Conservation (phyloP, 2,888 invertebrate genomes). For the Opisthograptis luteolata region DNA sequence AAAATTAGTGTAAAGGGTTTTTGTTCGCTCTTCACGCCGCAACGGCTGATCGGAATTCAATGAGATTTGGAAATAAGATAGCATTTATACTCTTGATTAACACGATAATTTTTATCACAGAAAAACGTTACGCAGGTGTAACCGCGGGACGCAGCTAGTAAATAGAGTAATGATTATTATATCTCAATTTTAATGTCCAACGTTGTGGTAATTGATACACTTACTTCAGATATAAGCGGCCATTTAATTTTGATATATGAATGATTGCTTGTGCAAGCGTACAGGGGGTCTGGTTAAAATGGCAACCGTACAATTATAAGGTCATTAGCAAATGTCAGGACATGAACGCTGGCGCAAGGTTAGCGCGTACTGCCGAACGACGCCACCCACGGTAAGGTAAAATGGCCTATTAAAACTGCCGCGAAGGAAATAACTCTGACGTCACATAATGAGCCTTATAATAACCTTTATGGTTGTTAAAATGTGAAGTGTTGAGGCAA, state of each 20-base stretch:
- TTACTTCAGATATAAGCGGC: constrained; percentile 26
- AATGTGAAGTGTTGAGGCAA: constrained; percentile 30
- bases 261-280: constrained; percentile 14
- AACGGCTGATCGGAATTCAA: too few relatives aligned
- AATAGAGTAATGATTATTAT: constrained; percentile 49
- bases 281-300: constrained; percentile 17
- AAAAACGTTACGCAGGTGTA: too few relatives aligned
- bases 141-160: too few relatives aligned
- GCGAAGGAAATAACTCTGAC: constrained; percentile 28
- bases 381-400: constrained; percentile 41
- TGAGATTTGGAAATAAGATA: too few relatives aligned
- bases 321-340: constrained; percentile 65
- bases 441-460: constrained; percentile 13
- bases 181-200: constrained; percentile 49
- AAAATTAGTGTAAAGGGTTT: too few relatives aligned
- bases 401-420: constrained; percentile 40
- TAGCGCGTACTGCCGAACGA: constrained; percentile 40
- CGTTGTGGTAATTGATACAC: constrained; percentile 19
- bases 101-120: too few relatives aligned
- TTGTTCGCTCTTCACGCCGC: too few relatives aligned
- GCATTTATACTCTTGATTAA: too few relatives aligned
- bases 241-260: constrained; percentile 36
- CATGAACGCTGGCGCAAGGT: constrained; percentile 48
- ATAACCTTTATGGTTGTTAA: constrained; percentile 29
- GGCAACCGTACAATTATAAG: constrained; percentile 54